A percentile compares a stretch with the other conserved stretches of the same genome.
Evolutionary conservation across 1,140 invertebrate genomes (phyloP).

Genomic region (Gonatopus flavifemur): DNA sequence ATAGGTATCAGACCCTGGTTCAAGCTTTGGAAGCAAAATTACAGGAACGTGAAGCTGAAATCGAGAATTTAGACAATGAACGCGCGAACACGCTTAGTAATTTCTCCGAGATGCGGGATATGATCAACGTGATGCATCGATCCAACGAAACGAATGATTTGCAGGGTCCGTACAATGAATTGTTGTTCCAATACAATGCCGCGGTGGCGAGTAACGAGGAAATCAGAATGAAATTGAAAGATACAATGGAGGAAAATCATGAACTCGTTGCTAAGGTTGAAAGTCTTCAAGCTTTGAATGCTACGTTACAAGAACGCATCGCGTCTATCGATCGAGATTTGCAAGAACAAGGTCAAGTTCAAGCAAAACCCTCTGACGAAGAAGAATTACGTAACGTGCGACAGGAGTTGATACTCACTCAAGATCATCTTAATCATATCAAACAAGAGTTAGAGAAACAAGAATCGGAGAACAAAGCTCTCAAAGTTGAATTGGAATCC

Average conservation of each 20-base stretch:
- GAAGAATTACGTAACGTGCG: not conserved
- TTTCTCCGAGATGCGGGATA: conserved; percentile 44
- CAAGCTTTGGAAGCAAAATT: conserved; percentile 63
- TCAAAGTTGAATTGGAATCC: too few species aligned
- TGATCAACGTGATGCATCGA: conserved; percentile 20
- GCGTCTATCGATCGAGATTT: conserved; percentile 44
- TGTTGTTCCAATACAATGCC: conserved; percentile 36
- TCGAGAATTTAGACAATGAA: conserved; percentile 71
- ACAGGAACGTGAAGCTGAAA: conserved; percentile 71
- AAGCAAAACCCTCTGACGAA: not conserved
- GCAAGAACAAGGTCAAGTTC: not conserved
- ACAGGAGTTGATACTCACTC: too few species aligned
- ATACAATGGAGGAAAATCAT: conserved; percentile 61
- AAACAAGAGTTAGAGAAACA: too few species aligned
- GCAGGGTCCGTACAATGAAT: conserved; percentile 38
- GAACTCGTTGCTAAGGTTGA: conserved; percentile 58
- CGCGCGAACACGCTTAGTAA: conserved; percentile 64
- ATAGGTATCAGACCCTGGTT: conserved; percentile 37
- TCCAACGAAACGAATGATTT: conserved; percentile 16
- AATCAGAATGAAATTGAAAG: conserved; percentile 59
- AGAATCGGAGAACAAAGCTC: too few species aligned
- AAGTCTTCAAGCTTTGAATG: conserved; percentile 51
- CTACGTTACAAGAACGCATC: conserved; percentile 44
- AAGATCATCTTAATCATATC: too few species aligned
- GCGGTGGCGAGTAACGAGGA: conserved; percentile 63